phyloP scores from a whole-genome alignment of 2,888 invertebrate genomes.

The Iphiclides podalirius region DNA sequence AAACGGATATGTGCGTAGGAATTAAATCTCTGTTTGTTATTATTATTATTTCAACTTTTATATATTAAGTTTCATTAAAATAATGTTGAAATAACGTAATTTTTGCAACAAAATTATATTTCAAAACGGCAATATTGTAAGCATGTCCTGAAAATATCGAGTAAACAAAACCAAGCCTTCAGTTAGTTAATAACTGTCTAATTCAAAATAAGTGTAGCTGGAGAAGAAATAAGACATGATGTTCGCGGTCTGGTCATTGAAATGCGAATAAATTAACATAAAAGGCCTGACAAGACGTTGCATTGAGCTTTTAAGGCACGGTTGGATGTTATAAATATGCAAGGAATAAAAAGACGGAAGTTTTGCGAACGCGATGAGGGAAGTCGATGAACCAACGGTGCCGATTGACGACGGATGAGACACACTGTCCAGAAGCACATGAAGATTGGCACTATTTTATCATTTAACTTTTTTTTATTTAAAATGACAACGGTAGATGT shows the following conservation, averaged over 20 bases:
- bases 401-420: no score
- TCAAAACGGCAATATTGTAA: no score
- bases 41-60: slow-evolving; percentile 6
- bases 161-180: no score
- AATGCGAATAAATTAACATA: slow-evolving; percentile 74
- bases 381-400: slow-evolving; percentile 16
- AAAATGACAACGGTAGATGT: no score
- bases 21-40: neutral
- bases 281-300: slow-evolving; percentile 50
- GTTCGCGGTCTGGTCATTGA: slow-evolving; percentile 63
- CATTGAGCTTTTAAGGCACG: slow-evolving; percentile 45
- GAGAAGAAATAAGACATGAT: slow-evolving; percentile 54
- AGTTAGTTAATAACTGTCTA: slow-evolving; percentile 9
- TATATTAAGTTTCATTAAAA: no score
- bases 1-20: slow-evolving; percentile 2
- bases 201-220: slow-evolving; percentile 18
- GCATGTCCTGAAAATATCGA: no score
- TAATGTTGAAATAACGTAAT: no score
- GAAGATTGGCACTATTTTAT: no score
- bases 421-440: no score
- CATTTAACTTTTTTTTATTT: no score
- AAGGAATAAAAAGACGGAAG: slow-evolving; percentile 49
- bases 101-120: no score
- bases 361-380: slow-evolving; percentile 41
- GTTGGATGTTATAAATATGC: slow-evolving; percentile 61